Conservation (phyloP, 2,888 invertebrate species). For the Scaptomyza parva region DNA sequence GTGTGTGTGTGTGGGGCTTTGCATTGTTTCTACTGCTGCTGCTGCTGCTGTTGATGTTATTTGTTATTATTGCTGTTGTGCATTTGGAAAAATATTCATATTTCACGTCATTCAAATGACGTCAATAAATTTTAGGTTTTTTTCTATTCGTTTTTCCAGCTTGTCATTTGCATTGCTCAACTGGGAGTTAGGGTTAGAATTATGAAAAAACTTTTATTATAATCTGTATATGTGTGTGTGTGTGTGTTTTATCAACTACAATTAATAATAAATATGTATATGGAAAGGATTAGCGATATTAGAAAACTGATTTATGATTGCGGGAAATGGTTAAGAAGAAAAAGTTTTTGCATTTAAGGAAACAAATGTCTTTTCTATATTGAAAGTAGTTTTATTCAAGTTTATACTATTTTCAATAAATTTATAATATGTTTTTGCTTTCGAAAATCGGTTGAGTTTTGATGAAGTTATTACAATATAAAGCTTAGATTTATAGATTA, state of each 20-base stretch:
- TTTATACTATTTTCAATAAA: too few species aligned
- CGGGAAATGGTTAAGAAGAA: too few species aligned
- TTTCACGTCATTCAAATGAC: constrained; percentile 60
- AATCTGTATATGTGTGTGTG: constrained; percentile 9
- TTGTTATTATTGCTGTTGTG: constrained; percentile 15
- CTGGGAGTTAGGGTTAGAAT: constrained; percentile 35
- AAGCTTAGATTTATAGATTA: too few species aligned
- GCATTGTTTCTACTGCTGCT: constrained; percentile 16
- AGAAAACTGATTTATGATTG: too few species aligned
- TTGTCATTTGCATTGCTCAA: constrained; percentile 22
- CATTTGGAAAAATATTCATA: constrained; percentile 60
- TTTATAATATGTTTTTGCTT: too few species aligned
- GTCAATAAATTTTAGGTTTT: constrained; percentile 53
- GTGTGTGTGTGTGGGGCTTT: constrained; percentile 2
- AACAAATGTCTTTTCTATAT: too few species aligned
- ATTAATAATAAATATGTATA: constrained; percentile 10
- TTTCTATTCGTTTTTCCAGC: constrained; percentile 7
- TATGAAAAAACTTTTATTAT: constrained; percentile 25
- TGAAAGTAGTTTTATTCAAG: too few species aligned
- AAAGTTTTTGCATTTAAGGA: neutral
- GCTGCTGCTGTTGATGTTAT: constrained; percentile 18
- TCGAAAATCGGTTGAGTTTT: too few species aligned
- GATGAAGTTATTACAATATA: too few species aligned
- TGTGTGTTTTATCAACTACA: neutral
- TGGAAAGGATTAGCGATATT: constrained; percentile 3